Base-by-base conservation (phyloP, 2,888 invertebrate species). In the Drosophila fulvimacula region DNA sequence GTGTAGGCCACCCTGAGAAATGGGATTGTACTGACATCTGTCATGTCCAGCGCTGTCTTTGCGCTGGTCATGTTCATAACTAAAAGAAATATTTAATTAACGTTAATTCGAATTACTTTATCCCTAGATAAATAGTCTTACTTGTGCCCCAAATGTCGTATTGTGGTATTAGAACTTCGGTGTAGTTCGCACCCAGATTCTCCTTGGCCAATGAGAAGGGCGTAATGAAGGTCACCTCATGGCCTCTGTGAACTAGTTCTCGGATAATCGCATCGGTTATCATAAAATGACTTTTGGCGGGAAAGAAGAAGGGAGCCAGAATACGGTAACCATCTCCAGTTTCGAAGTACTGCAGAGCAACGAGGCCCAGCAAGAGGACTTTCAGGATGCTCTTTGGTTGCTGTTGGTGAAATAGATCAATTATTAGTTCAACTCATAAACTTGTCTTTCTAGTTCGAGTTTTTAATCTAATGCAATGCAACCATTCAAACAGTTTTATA, bases 261-360 rank as follows among this genome's bases (percentile, higher is more conserved):
- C 91, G 91, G 67, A 93, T 88, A 5, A 93, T 57, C 0, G 90
- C 81, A 46, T 92, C 90, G 30, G 91, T 91, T 90, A 93, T 93
- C 59, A 92, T 90, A 19, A 92, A 93, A 64, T 93, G 94, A 32
- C 93, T 93, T 41, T 89, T 93, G 0, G 82, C 92, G 0, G 91
- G 91, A 30, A 93, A 92, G 0, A 93, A 89, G 57, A 93, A 93
- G 0, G 93, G 44, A 0, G 91, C 93, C 10, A 94, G 72, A 13
- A 93, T 93, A 15, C 92, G 86, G 0, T 92, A 88, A 5, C 87
- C 64, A 1, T 59, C 15, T 3, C 62, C 72, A 3, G 76, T 6
- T 21, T 79, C 64, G 30, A 82, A 0, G 0, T 69, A 64, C 42
- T 84, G 85, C 0, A 89, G 38, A 0, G 85, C 71, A 51, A 87